Evolutionary conservation across 2,797 vertebrate genomes (phyloP), one percentile per base, ranked within the genome.

Genomic region (Brachymystax lenok): DNA sequence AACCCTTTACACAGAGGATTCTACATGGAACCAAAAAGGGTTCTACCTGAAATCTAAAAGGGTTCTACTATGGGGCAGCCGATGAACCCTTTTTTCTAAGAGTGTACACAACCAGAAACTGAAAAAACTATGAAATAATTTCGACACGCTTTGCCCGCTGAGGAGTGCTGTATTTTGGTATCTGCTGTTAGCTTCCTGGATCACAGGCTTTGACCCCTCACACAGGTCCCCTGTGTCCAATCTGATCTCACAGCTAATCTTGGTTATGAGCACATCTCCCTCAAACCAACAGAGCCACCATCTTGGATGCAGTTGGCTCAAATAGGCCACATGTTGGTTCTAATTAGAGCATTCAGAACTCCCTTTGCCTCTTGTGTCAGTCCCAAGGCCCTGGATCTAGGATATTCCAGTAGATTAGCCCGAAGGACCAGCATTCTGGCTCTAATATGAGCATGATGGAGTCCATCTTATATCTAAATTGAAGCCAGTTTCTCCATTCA

Each of bases 191-290:
- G 40, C 40, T 46, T 46, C 40, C 40, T 46, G 40, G 40, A 46
- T 46, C 40, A 46, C 10, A 46, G 10, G 10, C 10, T 46, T 12
- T 46, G 40, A 46, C 10, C 56, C 56, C 56, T 46, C 6, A 35
- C 33, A 35, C 33, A 35, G 33, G 33, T 56, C 56, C n/a, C 56
- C 56, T 46, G 40, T 19, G 56, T 59, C 56, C 56, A 59, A 19
- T 59, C 17, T 59, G n/a, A 59, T n/a, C 56, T 59, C 56, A 19
- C 56, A 21, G 56, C 54, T 56, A n/a, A 54, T 16, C 5, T 59
- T n/a, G 17, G 56, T n/a, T 76, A 66, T 74, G 63, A 63, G 72
- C 40, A 21, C 66, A 71, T 70, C 79, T 79, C n/a, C 27, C 4
- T 4, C 35, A 10, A 75, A 51, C 3, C 35, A 40, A 5, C 40